Conservation (phyloP, 2,888 invertebrate genomes). For the Amphipoea oculea region DNA sequence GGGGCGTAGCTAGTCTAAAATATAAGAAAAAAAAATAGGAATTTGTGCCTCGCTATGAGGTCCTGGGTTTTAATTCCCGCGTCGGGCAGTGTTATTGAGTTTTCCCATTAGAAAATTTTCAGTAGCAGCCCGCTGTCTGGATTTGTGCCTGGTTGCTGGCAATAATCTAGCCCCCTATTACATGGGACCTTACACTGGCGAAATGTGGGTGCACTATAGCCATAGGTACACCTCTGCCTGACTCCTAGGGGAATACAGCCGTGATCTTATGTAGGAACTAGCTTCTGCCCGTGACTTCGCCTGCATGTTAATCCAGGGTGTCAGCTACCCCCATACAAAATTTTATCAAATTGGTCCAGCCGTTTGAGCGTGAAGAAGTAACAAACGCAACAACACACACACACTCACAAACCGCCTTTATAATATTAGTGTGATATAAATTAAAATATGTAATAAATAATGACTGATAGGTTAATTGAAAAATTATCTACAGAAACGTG, state of each 20-base stretch:
- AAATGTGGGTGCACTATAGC: background rate
- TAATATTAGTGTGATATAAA: too few species aligned
- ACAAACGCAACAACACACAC: too few species aligned
- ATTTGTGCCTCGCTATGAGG: background rate
- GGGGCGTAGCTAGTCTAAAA: background rate
- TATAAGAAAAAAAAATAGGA: background rate
- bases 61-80: background rate
- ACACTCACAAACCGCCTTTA: too few species aligned
- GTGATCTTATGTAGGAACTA: background rate
- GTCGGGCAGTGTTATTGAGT: background rate
- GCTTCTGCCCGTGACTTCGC: too few species aligned
- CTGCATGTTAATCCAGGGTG: too few species aligned
- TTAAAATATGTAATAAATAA: background rate
- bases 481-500: background rate
- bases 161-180: background rate
- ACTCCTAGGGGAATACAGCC: background rate
- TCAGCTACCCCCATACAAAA: too few species aligned
- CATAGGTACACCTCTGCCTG: background rate
- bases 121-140: too few species aligned
- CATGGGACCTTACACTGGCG: background rate
- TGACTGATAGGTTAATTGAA: background rate
- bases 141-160: background rate
- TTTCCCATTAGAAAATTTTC: background rate
- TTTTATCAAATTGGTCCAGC: too few species aligned
- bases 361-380: too few species aligned